Conservation (phyloP, 2,888 invertebrate species). For the Ellobium chinense region DNA sequence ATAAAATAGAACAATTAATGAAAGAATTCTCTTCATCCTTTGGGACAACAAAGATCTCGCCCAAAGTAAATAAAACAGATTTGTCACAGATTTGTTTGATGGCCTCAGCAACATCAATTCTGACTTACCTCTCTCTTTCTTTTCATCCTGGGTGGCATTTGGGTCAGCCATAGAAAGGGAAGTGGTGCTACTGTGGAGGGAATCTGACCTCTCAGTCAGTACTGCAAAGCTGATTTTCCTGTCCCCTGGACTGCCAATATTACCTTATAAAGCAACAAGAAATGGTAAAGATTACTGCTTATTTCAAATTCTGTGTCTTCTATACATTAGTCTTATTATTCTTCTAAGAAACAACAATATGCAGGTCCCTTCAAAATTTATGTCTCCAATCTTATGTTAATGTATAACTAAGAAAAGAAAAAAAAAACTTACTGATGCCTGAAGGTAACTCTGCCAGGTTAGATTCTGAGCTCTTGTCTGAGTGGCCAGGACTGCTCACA, state of each 20-base stretch:
- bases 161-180: conserved; percentile 69
- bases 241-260: conserved; percentile 75
- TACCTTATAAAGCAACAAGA: conserved; percentile 35
- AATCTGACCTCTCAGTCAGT: conserved; percentile 77
- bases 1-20: too few species aligned
- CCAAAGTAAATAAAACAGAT: too few species aligned
- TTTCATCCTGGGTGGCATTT: conserved; percentile 53
- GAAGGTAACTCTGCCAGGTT: conserved; percentile 71
- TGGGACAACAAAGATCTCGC: too few species aligned
- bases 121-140: conserved; percentile 52
- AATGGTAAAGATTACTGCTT: too few species aligned
- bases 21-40: too few species aligned
- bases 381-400: too few species aligned
- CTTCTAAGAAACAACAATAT: too few species aligned
- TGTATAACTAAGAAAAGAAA: neutral
- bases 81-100: too few species aligned
- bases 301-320: too few species aligned
- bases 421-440: conserved; percentile 53
- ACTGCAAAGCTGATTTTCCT: conserved; percentile 79
- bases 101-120: too few species aligned
- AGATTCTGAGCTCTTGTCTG: conserved; percentile 76
- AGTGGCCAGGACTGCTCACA: conserved; percentile 94
- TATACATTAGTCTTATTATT: too few species aligned
- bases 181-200: conserved; percentile 77
- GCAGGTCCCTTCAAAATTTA: too few species aligned